Conservation (phyloP, 2,797 vertebrate species). For the Alauda arvensis region DNA sequence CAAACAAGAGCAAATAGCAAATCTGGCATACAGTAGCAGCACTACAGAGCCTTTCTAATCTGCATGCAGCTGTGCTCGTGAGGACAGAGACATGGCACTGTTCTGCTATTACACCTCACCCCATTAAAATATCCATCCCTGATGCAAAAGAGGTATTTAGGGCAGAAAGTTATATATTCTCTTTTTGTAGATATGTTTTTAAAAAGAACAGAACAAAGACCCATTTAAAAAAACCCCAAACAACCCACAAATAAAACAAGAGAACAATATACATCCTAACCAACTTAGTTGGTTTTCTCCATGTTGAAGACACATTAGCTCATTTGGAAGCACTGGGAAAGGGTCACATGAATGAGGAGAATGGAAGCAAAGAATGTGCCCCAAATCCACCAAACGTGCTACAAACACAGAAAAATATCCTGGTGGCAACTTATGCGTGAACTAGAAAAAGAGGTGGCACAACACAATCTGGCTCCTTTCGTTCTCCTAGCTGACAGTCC, state of each 20-base stretch:
- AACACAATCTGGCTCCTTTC: slow-evolving; percentile 20
- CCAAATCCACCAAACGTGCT: slow-evolving; percentile 21
- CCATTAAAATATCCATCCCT: slow-evolving; percentile 43
- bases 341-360: slow-evolving; percentile 11
- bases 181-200: slow-evolving; percentile 22
- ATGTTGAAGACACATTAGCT: neutral
- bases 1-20: slow-evolving; percentile 76
- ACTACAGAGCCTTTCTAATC: slow-evolving; percentile 64
- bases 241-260: slow-evolving; percentile 21
- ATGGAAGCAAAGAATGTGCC: slow-evolving; percentile 39
- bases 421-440: slow-evolving; percentile 12
- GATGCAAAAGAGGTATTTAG: slow-evolving; percentile 45
- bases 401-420: slow-evolving; percentile 13
- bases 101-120: slow-evolving; percentile 33
- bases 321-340: slow-evolving; percentile 38
- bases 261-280: slow-evolving; percentile 36
- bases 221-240: neutral
- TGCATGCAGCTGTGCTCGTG: slow-evolving; percentile 71
- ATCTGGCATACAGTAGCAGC: slow-evolving; percentile 69
- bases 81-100: slow-evolving; percentile 50
- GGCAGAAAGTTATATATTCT: slow-evolving; percentile 1
- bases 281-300: slow-evolving; percentile 2
- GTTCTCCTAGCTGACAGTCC: neutral
- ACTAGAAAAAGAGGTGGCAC: slow-evolving; percentile 30
- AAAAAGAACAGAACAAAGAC: slow-evolving; percentile 36